A percentile compares a stretch with the other conserved stretches of the same genome.
These are phyloP conservation scores for Drosophila nigromelanica DNA, from an alignment of 1,140 invertebrate genomes.

Conservation along the genomic window DNA sequence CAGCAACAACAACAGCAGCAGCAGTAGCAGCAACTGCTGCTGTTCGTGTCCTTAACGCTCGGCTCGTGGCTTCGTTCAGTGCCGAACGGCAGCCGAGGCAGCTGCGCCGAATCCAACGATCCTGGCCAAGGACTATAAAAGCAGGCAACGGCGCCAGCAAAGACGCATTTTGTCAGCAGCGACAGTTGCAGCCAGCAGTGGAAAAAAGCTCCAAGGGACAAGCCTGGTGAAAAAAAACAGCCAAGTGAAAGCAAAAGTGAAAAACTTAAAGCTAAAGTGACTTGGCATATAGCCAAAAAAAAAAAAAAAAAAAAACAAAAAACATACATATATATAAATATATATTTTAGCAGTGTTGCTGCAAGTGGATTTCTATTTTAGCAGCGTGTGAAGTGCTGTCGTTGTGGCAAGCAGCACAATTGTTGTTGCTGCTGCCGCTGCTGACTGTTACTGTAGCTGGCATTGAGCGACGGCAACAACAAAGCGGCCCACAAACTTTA, in stretches of 20 bases:
- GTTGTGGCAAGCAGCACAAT: slow-evolving; percentile 22
- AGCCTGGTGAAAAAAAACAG: too few relatives aligned
- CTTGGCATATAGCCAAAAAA: slow-evolving; percentile 40
- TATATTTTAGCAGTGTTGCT: slow-evolving; percentile 12
- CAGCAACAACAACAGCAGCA: slow-evolving; percentile 15
- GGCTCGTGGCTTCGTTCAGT: slow-evolving; percentile 30
- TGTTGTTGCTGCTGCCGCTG: background rate
- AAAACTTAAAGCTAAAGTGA: slow-evolving; percentile 57
- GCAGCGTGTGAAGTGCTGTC: slow-evolving; percentile 50
- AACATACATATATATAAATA: slow-evolving; percentile 6
- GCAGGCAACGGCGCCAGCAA: slow-evolving; percentile 18
- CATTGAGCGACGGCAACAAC: slow-evolving; percentile 45
- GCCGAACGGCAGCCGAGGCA: slow-evolving; percentile 31
- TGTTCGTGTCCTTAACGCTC: slow-evolving; percentile 17
- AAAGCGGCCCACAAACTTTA: slow-evolving; percentile 5
- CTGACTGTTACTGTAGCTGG: slow-evolving; percentile 16
- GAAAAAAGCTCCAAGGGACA: background rate
- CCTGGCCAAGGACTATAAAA: slow-evolving; percentile 57
- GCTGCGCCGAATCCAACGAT: slow-evolving; percentile 65
- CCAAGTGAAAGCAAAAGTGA: slow-evolving; percentile 69
- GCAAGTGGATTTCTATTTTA: slow-evolving; percentile 67
- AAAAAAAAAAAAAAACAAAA: too few relatives aligned
- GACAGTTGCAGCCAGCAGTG: slow-evolving; percentile 45
- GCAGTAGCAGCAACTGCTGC: slow-evolving; percentile 1
- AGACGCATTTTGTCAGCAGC: slow-evolving; percentile 62